Percentiles rank a stretch among this genome's conserved stretches.
These are phyloP conservation scores for Peromyscus maniculatus DNA, from an alignment of 2,113 vertebrate genomes.

Conservation along the genomic window DNA sequence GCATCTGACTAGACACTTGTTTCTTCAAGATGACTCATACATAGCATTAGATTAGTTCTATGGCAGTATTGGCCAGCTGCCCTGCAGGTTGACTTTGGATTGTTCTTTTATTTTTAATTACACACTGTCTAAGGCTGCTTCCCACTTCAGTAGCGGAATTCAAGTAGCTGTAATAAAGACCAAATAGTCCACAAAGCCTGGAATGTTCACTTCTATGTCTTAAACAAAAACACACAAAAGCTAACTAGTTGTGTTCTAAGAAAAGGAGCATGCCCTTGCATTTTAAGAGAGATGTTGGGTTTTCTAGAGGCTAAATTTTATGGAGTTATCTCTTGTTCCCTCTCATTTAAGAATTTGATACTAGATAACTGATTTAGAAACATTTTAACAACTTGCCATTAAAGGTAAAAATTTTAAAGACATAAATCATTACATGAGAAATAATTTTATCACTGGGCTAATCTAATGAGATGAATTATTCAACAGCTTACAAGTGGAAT, in stretches of 20 bases:
- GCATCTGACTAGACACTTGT: slow-evolving; percentile 76
- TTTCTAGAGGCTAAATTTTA: slow-evolving; percentile 27
- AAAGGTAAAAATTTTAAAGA: slow-evolving; percentile 84
- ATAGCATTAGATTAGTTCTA: slow-evolving; percentile 28
- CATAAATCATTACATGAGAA: slow-evolving; percentile 85
- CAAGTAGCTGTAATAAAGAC: background rate
- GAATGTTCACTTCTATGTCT: slow-evolving; percentile 5
- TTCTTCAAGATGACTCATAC: slow-evolving; percentile 71
- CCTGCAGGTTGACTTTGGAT: background rate
- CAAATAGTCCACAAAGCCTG: background rate
- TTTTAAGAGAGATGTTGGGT: slow-evolving; percentile 42
- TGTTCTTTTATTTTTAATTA: background rate
- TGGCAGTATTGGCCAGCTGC: background rate
- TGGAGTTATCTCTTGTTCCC: background rate
- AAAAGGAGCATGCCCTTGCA: slow-evolving; percentile 39
- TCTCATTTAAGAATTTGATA: slow-evolving; percentile 60
- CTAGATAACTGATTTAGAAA: slow-evolving; percentile 59
- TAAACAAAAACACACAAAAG: background rate
- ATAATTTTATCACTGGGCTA: slow-evolving; percentile 50
- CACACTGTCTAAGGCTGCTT: background rate
- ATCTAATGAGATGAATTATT: slow-evolving; percentile 40
- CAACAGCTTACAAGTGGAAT: background rate
- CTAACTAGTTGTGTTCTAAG: background rate
- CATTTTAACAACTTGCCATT: slow-evolving; percentile 73
- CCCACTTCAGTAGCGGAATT: background rate